A percentile compares a stretch with the other conserved stretches of the same genome.
Conservation (phyloP, 1,140 invertebrate species). For the Nomia melanderi region DNA sequence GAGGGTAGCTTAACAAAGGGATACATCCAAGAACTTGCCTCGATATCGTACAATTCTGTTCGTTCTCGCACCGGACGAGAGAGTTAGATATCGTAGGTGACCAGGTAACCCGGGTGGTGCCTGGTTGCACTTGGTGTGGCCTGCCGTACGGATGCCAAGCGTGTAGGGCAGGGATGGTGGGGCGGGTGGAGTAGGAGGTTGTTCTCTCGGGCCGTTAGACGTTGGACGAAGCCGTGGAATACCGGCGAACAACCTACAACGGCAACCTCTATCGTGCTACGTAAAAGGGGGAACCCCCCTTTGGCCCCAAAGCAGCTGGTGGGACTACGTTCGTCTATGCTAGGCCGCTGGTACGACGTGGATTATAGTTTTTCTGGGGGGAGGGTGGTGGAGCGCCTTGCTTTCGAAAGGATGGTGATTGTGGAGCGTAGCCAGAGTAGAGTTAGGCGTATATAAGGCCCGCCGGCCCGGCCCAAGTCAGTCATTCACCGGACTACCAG, state of each 20-base stretch:
- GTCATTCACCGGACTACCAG: constrained; percentile 81
- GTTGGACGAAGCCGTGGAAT: constrained; percentile 42
- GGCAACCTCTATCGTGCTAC: constrained; percentile 40
- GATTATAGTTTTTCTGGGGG: constrained; percentile 79
- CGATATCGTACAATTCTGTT: neutral
- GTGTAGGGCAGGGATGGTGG: constrained; percentile 47
- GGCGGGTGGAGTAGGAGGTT: constrained; percentile 59
- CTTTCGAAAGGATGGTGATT: constrained; percentile 82
- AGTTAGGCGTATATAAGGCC: constrained; percentile 81
- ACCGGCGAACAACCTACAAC: constrained; percentile 46
- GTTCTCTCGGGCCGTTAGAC: constrained; percentile 45
- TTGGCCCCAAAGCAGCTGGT: constrained; percentile 50
- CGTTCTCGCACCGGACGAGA: constrained; percentile 33
- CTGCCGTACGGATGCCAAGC: constrained; percentile 43
- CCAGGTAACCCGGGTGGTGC: constrained; percentile 72
- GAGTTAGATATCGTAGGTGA: constrained; percentile 64
- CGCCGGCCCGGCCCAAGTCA: constrained; percentile 79
- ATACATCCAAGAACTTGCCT: constrained; percentile 26
- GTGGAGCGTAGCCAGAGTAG: constrained; percentile 80
- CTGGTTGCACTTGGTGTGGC: constrained; percentile 72
- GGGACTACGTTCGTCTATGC: constrained; percentile 49
- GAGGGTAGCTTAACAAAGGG: no score
- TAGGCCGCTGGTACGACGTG: constrained; percentile 62
- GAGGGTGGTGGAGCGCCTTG: constrained; percentile 76
- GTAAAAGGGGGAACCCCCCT: constrained; percentile 28